Conservation (phyloP, 2,888 invertebrate genomes). For the Pantelozetes paolii region DNA sequence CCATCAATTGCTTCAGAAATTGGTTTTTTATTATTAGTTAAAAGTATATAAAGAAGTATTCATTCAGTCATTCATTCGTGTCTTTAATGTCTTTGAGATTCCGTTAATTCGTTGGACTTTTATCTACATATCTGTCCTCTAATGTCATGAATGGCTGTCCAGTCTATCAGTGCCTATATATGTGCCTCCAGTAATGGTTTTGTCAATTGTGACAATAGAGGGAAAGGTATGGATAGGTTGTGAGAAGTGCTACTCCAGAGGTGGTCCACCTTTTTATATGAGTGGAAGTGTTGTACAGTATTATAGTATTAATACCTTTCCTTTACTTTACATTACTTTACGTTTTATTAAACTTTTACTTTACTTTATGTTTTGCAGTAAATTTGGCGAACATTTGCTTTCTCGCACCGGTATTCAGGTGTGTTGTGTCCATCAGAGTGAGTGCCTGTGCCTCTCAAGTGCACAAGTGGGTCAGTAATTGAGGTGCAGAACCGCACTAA, state of each 20-base stretch:
- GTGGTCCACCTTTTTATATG: neutral
- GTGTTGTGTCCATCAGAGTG: neutral
- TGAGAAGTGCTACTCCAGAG: neutral
- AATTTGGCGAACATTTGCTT: neutral
- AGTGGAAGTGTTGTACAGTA: neutral
- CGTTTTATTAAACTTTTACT: neutral
- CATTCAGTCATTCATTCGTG: neutral
- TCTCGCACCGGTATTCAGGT: neutral
- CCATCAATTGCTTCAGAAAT: neutral
- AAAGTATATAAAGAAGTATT: neutral
- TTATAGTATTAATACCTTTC: neutral
- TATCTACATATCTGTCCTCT: conserved; percentile 16
- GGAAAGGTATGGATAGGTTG: neutral
- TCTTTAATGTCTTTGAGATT: neutral
- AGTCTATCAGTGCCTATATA: neutral
- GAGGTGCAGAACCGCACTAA: too few relatives aligned
- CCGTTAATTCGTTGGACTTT: conserved; percentile 4
- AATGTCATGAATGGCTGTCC: conserved; percentile 6
- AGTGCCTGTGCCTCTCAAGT: neutral
- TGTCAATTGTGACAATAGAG: conserved; percentile 5
- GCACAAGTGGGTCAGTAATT: too few relatives aligned
- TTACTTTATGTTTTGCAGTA: neutral
- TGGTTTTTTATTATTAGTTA: neutral
- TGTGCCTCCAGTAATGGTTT: conserved; percentile 5
- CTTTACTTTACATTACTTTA: too few relatives aligned